Base-by-base conservation (phyloP, 2,797 vertebrate genomes). In the Chaunax sp. region DNA sequence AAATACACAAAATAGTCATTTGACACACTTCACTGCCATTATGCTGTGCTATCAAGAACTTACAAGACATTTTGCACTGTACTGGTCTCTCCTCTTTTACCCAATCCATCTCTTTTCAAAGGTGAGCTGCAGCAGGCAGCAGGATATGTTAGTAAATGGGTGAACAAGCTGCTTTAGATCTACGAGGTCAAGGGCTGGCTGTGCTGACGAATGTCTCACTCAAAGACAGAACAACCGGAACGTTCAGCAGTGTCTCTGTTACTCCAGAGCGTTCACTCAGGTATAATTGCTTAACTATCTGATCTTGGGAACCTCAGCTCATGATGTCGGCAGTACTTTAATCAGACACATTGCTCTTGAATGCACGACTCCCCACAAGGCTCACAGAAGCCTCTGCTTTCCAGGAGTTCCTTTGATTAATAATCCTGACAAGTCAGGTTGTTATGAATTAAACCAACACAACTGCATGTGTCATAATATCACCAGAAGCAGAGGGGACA, bases 371-470 rank as follows among this genome's bases (percentile, higher is more conserved):
- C 74, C 75, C 72, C 55, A 66, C 64, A 33, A 52, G 64, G 65
- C 74, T 67, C 49, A 23, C 51, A 64, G 49, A 77, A 64, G 45
- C 55, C 59, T 68, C 49, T 25, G 69, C 76, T 87, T 77, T 75
- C 68, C 22, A 38, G 79, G 78, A 83, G 65, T 82, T 58, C 64
- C 71, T 88, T 83, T 88, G 86, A 90, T 85, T 85, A 89, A 84
- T 87, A 87, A 81, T 77, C 65, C 83, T 86, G 83, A 89, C 86
- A 87, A 82, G 83, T 71, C 77, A 37, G 79, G 78, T 87, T 89
- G 85, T 83, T 81, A 76, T 85, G 61, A 90, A 86, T 89, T 84
- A 89, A 87, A 82, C 56, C 52, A 20, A 68, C 75, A 69, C 73
- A 62, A 71, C 64, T 64, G 80, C 75, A 75, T 63, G 73, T 81